These are phyloP conservation scores for Toxostoma redivivum DNA, from an alignment of 2,113 vertebrate species.

Conservation along the genomic window DNA sequence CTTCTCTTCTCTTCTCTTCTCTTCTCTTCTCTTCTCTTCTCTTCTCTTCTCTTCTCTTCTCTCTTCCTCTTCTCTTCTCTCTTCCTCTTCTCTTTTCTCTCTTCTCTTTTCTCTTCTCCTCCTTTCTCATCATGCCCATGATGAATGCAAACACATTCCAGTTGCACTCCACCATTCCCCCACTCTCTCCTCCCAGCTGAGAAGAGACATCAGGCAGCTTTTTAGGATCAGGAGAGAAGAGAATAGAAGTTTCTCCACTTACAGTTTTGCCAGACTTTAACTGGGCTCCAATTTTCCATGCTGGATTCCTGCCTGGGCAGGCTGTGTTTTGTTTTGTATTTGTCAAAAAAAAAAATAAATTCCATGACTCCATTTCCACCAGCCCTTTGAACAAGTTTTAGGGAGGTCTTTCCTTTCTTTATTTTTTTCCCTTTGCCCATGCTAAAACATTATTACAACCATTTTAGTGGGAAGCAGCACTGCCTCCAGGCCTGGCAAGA, in stretches of 20 bases:
- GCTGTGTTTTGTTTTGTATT: constrained; percentile 57
- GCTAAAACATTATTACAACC: constrained; percentile 41
- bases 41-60: no score
- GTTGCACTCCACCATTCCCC: not conserved
- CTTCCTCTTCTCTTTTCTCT: not conserved
- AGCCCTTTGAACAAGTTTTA: constrained; percentile 48
- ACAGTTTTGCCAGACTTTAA: constrained; percentile 31
- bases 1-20: no score
- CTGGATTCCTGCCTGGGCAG: constrained; percentile 16
- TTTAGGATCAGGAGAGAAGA: constrained; percentile 18
- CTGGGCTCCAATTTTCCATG: constrained; percentile 42
- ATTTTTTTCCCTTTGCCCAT: not conserved
- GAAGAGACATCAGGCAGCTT: not conserved
- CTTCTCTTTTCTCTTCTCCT: not conserved
- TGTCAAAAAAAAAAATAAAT: constrained; percentile 46
- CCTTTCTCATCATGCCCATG: not conserved
- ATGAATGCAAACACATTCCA: not conserved
- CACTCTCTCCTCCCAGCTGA: not conserved
- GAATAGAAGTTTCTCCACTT: constrained; percentile 35
- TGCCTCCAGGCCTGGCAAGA: constrained; percentile 49
- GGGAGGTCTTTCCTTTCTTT: constrained; percentile 46
- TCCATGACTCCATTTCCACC: constrained; percentile 55
- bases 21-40: no score
- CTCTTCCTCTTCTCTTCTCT: not conserved
- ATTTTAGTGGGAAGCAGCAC: constrained; percentile 35